Percentiles rank a stretch among this genome's conserved stretches.
phyloP scores from a whole-genome alignment of 2,113 vertebrate species.

The Heterotis niloticus region DNA sequence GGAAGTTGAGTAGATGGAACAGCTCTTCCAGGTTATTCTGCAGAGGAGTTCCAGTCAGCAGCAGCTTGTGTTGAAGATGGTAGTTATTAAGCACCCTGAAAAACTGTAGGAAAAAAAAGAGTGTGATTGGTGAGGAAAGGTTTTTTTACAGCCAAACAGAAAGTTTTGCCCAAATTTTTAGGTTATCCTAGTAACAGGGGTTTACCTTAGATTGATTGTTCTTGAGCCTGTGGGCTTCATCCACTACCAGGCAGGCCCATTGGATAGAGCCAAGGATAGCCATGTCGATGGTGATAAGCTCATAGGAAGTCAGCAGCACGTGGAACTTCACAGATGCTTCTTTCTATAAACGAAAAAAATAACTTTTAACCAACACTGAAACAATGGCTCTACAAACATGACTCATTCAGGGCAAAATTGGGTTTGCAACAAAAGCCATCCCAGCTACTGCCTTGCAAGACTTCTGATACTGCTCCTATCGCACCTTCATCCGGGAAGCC shows the following conservation, averaged over 20 bases:
- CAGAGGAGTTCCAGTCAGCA: constrained; percentile 90
- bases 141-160: neutral
- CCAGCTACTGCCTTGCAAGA: neutral
- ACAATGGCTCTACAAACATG: neutral
- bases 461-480: constrained; percentile 8
- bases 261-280: constrained; percentile 94
- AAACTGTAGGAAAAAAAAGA: constrained; percentile 64
- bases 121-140: neutral
- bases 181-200: neutral
- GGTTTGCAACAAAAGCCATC: neutral
- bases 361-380: too few species aligned
- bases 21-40: constrained; percentile 96
- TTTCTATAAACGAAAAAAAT: constrained; percentile 70
- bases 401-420: neutral
- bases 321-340: constrained; percentile 95
- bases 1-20: constrained; percentile 95
- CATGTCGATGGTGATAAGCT: constrained; percentile 96
- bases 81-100: constrained; percentile 95
- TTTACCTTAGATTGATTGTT: constrained; percentile 97
- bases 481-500: constrained; percentile 92
- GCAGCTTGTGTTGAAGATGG: constrained; percentile 89
- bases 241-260: constrained; percentile 95
- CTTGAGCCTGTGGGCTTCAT: constrained; percentile 94
- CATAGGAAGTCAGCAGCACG: constrained; percentile 90
- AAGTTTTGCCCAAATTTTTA: neutral